Conservation (phyloP, 1,140 invertebrate genomes). For the Diachasma alloeum region DNA sequence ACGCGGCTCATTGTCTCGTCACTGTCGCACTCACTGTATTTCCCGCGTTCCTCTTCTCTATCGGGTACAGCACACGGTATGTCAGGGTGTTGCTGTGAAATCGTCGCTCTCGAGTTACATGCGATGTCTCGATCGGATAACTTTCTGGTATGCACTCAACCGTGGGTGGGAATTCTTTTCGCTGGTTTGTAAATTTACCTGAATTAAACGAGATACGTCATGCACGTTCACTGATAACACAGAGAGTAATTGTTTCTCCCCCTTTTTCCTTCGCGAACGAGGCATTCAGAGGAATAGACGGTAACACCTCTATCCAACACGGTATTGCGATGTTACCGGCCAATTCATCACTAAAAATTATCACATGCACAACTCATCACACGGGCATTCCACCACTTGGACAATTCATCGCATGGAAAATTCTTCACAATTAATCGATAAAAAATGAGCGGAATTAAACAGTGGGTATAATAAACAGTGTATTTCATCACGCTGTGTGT, state of each 20-base stretch:
- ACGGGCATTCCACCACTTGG: no score
- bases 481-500: no score
- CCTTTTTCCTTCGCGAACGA: background rate
- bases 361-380: no score
- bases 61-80: background rate
- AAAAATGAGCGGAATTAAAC: no score
- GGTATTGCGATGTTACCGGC: no score
- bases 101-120: background rate
- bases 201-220: background rate
- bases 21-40: background rate
- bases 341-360: no score
- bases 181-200: background rate
- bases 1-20: constrained; percentile 19
- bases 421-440: no score
- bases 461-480: no score
- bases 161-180: background rate
- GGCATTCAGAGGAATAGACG: no score
- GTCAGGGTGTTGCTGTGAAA: constrained; percentile 7
- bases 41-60: background rate
- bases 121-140: constrained; percentile 24
- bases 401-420: no score
- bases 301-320: no score
- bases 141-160: constrained; percentile 8
- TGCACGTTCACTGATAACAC: background rate
- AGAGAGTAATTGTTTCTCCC: background rate